Percentiles rank a stretch among this genome's conserved stretches.
Evolutionary conservation across 1,140 invertebrate genomes (phyloP).

Genomic region (Andrena cerasifolii): DNA sequence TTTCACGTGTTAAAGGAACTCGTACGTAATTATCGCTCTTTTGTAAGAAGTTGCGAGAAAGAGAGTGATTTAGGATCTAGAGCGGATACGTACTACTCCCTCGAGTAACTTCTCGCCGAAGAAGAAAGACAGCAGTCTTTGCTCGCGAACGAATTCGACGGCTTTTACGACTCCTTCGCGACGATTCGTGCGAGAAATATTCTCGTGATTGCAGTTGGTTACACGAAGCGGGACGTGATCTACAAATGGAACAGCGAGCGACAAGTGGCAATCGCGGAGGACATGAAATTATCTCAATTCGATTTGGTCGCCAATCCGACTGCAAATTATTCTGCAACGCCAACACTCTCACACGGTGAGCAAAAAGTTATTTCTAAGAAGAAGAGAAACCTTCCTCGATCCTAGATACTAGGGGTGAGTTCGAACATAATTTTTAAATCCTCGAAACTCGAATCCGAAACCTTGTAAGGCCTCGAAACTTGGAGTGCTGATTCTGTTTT

Average conservation of each 20-base stretch:
- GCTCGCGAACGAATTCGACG: not conserved
- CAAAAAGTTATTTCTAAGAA: not conserved
- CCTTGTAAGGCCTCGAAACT: no score
- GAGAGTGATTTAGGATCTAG: not conserved
- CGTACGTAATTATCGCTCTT: not conserved
- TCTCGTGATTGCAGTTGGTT: constrained; percentile 87
- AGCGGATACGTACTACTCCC: not conserved
- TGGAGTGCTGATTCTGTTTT: no score
- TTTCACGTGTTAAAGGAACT: not conserved
- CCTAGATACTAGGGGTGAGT: not conserved
- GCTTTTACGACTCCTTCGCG: not conserved
- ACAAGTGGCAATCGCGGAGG: constrained; percentile 90
- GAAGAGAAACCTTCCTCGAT: not conserved
- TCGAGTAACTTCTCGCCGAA: not conserved
- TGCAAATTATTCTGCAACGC: constrained; percentile 84
- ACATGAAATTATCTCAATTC: constrained; percentile 94
- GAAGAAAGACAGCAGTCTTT: constrained; percentile 3
- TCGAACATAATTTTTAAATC: no score
- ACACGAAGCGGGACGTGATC: constrained; percentile 90
- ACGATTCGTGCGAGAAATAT: constrained; percentile 14
- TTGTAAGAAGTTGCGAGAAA: not conserved
- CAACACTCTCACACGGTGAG: constrained; percentile 73
- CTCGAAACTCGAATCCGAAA: no score
- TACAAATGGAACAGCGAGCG: constrained; percentile 91
- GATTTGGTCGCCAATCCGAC: constrained; percentile 91